Base-by-base conservation (phyloP, 2,888 invertebrate species). In the Tanytarsus gracilentus region DNA sequence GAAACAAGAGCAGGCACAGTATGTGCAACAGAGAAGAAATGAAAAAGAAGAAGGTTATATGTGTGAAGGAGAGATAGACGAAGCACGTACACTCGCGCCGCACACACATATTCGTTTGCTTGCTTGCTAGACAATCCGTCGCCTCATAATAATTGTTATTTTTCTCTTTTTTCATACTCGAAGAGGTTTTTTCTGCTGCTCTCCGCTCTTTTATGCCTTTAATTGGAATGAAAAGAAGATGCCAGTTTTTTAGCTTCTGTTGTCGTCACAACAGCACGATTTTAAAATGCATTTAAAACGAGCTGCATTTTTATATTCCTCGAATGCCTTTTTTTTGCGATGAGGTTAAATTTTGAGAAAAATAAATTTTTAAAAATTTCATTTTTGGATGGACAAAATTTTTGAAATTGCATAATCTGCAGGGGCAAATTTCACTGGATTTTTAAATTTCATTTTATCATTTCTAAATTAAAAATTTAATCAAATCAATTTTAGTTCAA, bases 101-200 rank as follows among this genome's bases (percentile, higher is more conserved):
- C 52, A 29, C 4, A 52, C 29, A 27, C 50, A 21, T 49, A n/a
- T 27, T 14, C 51, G 18, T 29, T 5, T 27, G 48, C 11, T 14
- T 48, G 48, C 52, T 29, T 27, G 52, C 52, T 52, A 52, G 52
- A 52, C 52, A 52, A 29, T 52, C 26, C 52, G 52, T 52, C 52
- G 52, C 52, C 52, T 52, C 26, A 52, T 52, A 52, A 52, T 52
- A 52, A 52, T 52, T 52, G 52, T 52, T 52, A 52, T 52, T 52
- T 52, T 33, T 52, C 33, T 30, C 33, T 52, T 30, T 33, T 52
- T 30, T 14, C 33, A 9, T 2, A 33, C 33, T 52, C 11, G n/a
- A n/a, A n/a, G n/a, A n/a, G n/a, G n/a, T n/a, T n/a, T n/a, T n/a
- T n/a, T n/a, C n/a, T n/a, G n/a, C 30, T 9, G 14, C 16, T 29